Conservation (phyloP, 2,888 invertebrate species). For the Anarsia innoxiella region DNA sequence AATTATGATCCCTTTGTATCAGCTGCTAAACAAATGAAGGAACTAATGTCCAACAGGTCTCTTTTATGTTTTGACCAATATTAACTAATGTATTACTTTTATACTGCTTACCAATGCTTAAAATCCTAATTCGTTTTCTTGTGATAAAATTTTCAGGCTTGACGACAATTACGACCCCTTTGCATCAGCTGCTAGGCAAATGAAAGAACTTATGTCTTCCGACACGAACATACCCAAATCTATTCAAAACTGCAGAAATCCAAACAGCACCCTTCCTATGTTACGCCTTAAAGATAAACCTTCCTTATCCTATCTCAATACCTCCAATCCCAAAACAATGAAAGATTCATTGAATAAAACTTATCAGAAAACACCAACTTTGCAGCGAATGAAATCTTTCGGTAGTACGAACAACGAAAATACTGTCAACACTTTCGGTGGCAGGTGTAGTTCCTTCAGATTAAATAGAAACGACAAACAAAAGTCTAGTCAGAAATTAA, state of each 20-base stretch:
- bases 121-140: too few species aligned
- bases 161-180: conserved; percentile 84
- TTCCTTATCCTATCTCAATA: conserved; percentile 38
- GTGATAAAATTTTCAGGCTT: conserved; percentile 37
- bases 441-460: conserved; percentile 66
- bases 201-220: conserved; percentile 85
- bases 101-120: too few species aligned
- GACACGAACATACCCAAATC: conserved; percentile 73
- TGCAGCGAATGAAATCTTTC: conserved; percentile 70
- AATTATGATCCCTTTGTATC: conserved; percentile 85
- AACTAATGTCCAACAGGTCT: conserved; percentile 86
- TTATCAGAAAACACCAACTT: conserved; percentile 68
- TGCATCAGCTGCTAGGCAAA: conserved; percentile 85
- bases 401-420: conserved; percentile 48
- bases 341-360: conserved; percentile 70
- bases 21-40: conserved; percentile 88
- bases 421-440: conserved; percentile 43
- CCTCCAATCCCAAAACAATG: conserved; percentile 61
- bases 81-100: too few species aligned
- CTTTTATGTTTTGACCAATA: too few species aligned
- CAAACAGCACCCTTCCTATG: conserved; percentile 58
- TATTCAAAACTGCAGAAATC: conserved; percentile 54
- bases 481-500: conserved; percentile 61
- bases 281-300: conserved; percentile 59
- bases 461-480: conserved; percentile 60